phyloP scores from a whole-genome alignment of 2,888 invertebrate genomes.

The Orchesella flavescens region DNA sequence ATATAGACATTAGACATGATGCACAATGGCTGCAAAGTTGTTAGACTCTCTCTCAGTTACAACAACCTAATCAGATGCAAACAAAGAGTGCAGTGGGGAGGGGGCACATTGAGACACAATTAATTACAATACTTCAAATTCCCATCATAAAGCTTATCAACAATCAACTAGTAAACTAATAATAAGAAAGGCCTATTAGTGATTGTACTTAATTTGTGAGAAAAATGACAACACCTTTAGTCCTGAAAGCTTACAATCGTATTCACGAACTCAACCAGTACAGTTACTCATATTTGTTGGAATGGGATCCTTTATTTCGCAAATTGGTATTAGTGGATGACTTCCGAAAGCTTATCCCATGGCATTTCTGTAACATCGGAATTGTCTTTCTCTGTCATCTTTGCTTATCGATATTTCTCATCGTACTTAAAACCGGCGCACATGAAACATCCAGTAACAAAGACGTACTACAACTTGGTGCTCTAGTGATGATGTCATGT shows the following conservation, averaged over 20 bases:
- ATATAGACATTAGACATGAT: too few relatives aligned
- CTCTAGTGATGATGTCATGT: conserved; percentile 21
- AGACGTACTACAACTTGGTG: conserved; percentile 12
- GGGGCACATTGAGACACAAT: too few relatives aligned
- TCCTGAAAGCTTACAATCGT: conserved; percentile 23
- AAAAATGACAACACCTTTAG: conserved; percentile 25
- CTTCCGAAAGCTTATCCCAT: not conserved
- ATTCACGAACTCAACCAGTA: conserved; percentile 9
- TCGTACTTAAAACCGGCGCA: not conserved
- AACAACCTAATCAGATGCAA: too few relatives aligned
- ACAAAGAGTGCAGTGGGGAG: too few relatives aligned
- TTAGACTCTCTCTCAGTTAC: too few relatives aligned
- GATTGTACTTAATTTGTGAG: too few relatives aligned
- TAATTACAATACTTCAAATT: too few relatives aligned
- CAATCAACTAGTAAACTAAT: too few relatives aligned
- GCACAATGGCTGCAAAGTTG: too few relatives aligned
- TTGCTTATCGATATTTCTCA: conserved; percentile 2
- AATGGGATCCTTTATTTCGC: conserved; percentile 4
- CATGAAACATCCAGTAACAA: not conserved
- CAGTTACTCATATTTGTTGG: conserved; percentile 19
- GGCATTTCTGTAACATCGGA: conserved; percentile 23
- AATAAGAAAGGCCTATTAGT: too few relatives aligned
- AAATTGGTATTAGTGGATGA: not conserved
- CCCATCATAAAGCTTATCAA: too few relatives aligned
- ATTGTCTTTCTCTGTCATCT: conserved; percentile 26